A percentile compares a stretch with the other conserved stretches of the same genome.
These are phyloP conservation scores for Platalea minor DNA, from an alignment of 2,797 vertebrate genomes.

Conservation along the genomic window DNA sequence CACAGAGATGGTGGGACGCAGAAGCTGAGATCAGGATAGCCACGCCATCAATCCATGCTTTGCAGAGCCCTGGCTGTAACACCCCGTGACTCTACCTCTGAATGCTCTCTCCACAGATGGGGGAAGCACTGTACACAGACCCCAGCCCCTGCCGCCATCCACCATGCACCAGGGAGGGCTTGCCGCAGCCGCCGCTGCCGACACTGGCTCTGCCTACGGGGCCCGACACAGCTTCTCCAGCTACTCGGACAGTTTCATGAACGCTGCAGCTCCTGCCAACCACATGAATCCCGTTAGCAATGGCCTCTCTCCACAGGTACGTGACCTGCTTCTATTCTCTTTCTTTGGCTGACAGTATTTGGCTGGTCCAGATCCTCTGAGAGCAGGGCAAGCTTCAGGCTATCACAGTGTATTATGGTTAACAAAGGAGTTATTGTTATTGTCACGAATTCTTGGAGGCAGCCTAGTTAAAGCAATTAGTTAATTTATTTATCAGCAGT, in stretches of 20 bases:
- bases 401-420: not conserved
- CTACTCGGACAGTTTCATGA: slow-evolving; percentile 95
- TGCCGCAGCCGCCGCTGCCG: slow-evolving; percentile 62
- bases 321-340: not conserved
- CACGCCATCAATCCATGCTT: rapidly evolving
- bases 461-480: not conserved
- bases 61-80: too few relatives aligned
- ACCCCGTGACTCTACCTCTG: not conserved
- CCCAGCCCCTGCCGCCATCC: slow-evolving; percentile 92
- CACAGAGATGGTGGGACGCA: not conserved
- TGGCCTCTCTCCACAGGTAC: slow-evolving; percentile 93
- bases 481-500: not conserved
- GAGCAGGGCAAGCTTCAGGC: not conserved
- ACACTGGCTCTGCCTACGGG: slow-evolving; percentile 84
- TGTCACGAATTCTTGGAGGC: not conserved
- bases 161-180: slow-evolving; percentile 92
- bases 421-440: not conserved
- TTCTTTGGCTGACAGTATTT: not conserved
- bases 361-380: not conserved
- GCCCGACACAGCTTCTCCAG: slow-evolving; percentile 91
- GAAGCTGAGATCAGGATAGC: not conserved
- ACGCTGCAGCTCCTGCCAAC: slow-evolving; percentile 84
- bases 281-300: slow-evolving; percentile 94
- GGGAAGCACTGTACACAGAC: slow-evolving; percentile 88
- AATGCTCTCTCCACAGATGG: slow-evolving; percentile 75